Evolutionary conservation across 2,797 vertebrate species (phyloP).

Genomic region (Monodelphis domestica): DNA sequence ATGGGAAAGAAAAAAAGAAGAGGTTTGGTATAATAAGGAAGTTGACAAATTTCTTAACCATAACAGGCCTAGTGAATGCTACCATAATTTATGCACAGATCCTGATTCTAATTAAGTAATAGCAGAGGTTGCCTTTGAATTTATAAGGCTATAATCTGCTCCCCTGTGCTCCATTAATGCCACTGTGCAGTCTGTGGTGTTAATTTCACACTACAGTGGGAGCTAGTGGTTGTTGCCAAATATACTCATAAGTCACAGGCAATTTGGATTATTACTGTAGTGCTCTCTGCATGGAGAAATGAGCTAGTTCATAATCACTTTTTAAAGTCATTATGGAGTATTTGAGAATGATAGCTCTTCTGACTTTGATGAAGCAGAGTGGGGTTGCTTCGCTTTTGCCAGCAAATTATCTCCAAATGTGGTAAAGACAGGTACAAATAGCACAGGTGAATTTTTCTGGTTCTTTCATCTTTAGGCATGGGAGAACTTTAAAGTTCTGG

Average conservation of each 20-base stretch:
- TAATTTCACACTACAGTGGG: slow-evolving; percentile 85
- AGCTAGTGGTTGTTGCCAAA: slow-evolving; percentile 84
- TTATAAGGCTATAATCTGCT: slow-evolving; percentile 83
- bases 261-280: slow-evolving; percentile 84
- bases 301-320: slow-evolving; percentile 81
- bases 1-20: slow-evolving; percentile 71
- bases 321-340: slow-evolving; percentile 79
- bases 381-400: slow-evolving; percentile 35
- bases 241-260: slow-evolving; percentile 83
- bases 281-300: slow-evolving; percentile 74
- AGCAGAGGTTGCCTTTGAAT: slow-evolving; percentile 83
- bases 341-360: slow-evolving; percentile 76
- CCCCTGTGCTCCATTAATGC: slow-evolving; percentile 84
- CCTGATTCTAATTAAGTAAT: slow-evolving; percentile 85
- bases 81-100: slow-evolving; percentile 81
- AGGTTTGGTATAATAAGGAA: slow-evolving; percentile 59
- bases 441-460: not conserved
- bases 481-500: not conserved
- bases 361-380: slow-evolving; percentile 62
- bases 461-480: slow-evolving; percentile 37
- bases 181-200: slow-evolving; percentile 77
- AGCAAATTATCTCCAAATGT: slow-evolving; percentile 57
- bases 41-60: slow-evolving; percentile 72
- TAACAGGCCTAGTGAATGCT: slow-evolving; percentile 69
- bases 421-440: slow-evolving; percentile 38